Conservation (phyloP, 2,797 vertebrate species). For the Hemibagrus guttatus region DNA sequence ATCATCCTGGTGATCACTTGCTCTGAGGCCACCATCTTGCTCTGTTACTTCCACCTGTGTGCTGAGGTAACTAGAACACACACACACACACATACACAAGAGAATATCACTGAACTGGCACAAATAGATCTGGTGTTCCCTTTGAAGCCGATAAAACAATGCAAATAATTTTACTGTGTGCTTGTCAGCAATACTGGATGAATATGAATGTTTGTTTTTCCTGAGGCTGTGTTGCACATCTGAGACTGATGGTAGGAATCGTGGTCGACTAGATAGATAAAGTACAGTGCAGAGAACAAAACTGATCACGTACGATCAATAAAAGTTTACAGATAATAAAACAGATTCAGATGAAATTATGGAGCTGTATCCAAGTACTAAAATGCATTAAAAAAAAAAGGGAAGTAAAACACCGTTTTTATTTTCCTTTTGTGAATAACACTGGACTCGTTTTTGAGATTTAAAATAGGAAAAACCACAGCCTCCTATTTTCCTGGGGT, state of each 20-base stretch:
- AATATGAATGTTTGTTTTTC: not conserved
- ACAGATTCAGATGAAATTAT: too few species aligned
- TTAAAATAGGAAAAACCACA: not conserved
- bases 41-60: conserved; percentile 94
- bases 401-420: too few species aligned
- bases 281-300: not conserved
- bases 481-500: not conserved
- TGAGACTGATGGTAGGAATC: too few species aligned
- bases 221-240: not conserved
- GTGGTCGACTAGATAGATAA: not conserved
- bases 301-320: not conserved
- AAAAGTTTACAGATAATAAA: not conserved
- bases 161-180: not conserved
- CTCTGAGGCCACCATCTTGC: conserved; percentile 91
- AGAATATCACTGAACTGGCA: not conserved
- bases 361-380: not conserved
- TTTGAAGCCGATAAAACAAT: not conserved
- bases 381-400: too few species aligned
- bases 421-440: not conserved
- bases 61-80: conserved; percentile 80
- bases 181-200: not conserved
- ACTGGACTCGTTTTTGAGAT: not conserved
- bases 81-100: not conserved
- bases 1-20: conserved; percentile 94
- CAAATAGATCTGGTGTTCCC: not conserved